Conservation (phyloP, 2,113 vertebrate genomes). For the Asarcornis scutulata region DNA sequence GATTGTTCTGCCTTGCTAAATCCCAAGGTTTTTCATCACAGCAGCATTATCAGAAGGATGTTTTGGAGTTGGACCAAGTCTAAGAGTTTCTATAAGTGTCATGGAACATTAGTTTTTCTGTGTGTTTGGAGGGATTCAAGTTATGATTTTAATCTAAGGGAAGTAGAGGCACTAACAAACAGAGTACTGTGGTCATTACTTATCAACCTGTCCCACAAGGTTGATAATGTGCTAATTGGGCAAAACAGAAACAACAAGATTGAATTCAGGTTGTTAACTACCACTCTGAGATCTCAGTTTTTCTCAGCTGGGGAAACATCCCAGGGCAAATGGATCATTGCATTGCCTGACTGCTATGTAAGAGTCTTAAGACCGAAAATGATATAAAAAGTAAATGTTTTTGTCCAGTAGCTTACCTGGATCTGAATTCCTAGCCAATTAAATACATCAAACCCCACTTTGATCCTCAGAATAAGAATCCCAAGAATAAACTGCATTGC, state of each 20-base stretch:
- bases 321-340: not conserved
- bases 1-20: not conserved
- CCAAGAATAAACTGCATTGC: conserved; percentile 87
- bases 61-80: not conserved
- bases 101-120: not conserved
- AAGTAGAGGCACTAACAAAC: not conserved
- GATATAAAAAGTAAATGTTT: not conserved
- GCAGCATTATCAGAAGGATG: not conserved
- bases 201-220: not conserved
- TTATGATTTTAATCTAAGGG: not conserved
- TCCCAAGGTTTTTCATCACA: not conserved
- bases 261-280: not conserved
- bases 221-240: not conserved
- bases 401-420: conserved; percentile 75
- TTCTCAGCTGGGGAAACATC: not conserved
- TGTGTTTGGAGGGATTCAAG: not conserved
- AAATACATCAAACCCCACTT: conserved; percentile 77
- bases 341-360: not conserved
- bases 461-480: conserved; percentile 83
- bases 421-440: conserved; percentile 83
- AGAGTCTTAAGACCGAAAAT: not conserved
- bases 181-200: not conserved
- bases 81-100: not conserved
- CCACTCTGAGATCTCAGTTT: not conserved
- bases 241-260: not conserved